Percentiles rank a stretch among this genome's conserved stretches.
These are phyloP conservation scores for Homarus americanus DNA, from an alignment of 1,140 invertebrate species.

Conservation along the genomic window DNA sequence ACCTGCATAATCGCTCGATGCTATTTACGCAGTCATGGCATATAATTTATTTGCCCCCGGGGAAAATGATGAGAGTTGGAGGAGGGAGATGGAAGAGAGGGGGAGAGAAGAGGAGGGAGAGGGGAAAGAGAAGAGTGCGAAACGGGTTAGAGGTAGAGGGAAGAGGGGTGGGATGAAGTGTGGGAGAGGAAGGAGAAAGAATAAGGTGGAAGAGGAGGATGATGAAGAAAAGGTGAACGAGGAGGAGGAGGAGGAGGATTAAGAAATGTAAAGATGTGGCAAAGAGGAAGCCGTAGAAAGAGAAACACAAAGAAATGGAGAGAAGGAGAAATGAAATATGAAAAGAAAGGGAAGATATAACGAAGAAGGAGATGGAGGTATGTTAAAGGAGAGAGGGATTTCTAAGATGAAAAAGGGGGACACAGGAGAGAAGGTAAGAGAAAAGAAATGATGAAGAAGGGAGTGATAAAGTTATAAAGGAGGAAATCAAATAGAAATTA, in stretches of 20 bases:
- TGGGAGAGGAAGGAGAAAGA: neutral
- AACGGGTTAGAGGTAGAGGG: too few relatives aligned
- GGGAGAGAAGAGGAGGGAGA: neutral
- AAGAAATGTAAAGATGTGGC: neutral
- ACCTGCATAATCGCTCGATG: neutral
- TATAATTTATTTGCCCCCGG: neutral
- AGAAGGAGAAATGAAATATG: neutral
- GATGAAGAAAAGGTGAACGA: neutral
- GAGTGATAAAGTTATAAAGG: neutral
- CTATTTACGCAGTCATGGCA: conserved; percentile 3
- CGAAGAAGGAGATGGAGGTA: too few relatives aligned
- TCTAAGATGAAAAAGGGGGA: too few relatives aligned
- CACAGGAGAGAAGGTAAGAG: neutral
- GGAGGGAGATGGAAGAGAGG: neutral
- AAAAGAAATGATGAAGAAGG: neutral
- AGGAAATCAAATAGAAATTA: neutral
- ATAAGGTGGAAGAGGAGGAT: too few relatives aligned
- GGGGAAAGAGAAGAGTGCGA: too few relatives aligned
- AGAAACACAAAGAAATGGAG: neutral
- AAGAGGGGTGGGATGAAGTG: neutral
- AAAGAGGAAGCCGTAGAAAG: too few relatives aligned
- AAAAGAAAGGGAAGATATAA: neutral
- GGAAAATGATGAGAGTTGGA: neutral
- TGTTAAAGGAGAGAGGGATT: neutral
- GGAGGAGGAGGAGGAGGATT: neutral